Evolutionary conservation across 2,797 vertebrate genomes (phyloP), one percentile per base, ranked within the genome.

Genomic region (Enteromius paludinosus): DNA sequence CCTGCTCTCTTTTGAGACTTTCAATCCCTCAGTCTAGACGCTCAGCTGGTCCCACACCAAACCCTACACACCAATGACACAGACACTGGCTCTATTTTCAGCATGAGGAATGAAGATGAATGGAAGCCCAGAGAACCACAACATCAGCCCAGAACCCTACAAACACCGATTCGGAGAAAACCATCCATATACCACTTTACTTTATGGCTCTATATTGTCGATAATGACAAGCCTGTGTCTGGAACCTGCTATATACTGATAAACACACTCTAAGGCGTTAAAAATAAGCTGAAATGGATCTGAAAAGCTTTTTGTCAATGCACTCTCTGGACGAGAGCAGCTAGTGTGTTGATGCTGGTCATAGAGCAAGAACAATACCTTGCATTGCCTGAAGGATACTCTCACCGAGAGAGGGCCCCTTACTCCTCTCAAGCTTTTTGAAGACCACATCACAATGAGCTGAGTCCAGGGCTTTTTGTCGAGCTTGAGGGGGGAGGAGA

Each of bases 11-110:
- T 79, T 79, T 78, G 30, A 82, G 79, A 73, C 85, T 79, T 65
- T 79, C 79, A 84, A 84, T 86, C 82, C 83, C 82, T 82, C 73
- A 61, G 85, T 86, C 85, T 86, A 86, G 85, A 86, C 85, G 6
- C 28, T 69, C 75, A 73, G 74, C 83, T 84, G 85, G 78, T 80
- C 70, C 54, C 68, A 66, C 52, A 86, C 85, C 85, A 78, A 84
- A 81, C 72, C 66, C 82, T 28, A 54, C 65, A 65, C 73, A 68
- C 76, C 78, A 81, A 49, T 78, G 70, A 81, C 81, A 20, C 70
- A 73, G 82, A 47, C 62, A 4, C 47, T 66, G 59, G 23, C 61
- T 74, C 64, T 83, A 71, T 78, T 86, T 82, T 66, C 70, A 56
- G 70, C 38, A 17, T 8, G 5, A 43, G 54, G 54, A 82, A 85